Evolutionary conservation across 2,113 vertebrate species (phyloP), one percentile per base, ranked within the genome.

Genomic region (Panthera uncia): DNA sequence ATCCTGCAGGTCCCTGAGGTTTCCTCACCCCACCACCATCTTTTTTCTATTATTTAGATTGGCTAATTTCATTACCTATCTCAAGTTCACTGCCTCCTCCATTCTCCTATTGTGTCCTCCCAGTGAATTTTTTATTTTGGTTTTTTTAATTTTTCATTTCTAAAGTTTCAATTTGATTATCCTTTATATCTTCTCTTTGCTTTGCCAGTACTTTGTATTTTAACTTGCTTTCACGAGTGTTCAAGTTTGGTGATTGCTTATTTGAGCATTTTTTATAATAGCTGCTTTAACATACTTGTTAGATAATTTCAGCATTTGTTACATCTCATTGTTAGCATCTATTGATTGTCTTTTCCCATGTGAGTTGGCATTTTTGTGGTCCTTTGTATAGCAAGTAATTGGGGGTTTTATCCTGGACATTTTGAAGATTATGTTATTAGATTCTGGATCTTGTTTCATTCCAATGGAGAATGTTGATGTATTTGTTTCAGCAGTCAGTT

Each of bases 231-330:
- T 91, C 13, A 45, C 45, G 48, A 68, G 27, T 57, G 25, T 82
- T 91, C 73, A 82, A 63, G 57, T 89, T 92, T 94, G 66, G 63
- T 85, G 41, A 45, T 95, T 94, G 50, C 25, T 95, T 41, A 55
- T 86, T 89, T 92, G 23, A 96, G 45, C n/a, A 87, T 90, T 95
- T 97, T 48, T 89, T 91, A 55, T 95, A 97, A 88, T 69, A 80
- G 38, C 69, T 80, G 1, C 63, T 89, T 96, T 92, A 92, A 88
- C 10, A 31, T 89, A 36, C 18, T 94, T 96, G n/a, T 94, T 95
- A 80, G 71, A 52, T 89, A 80, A 94, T 90, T 83, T 95, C 33
- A 96, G 78, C 71, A 36, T 55, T 92, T 94, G 33, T 91, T 38
- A 87, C 38, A 84, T 83, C 93, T 94, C 78, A 71, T 79, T 82